A percentile compares a stretch with the other conserved stretches of the same genome.
Conservation (phyloP, 2,797 vertebrate species). For the Hephaestus fuliginosus region DNA sequence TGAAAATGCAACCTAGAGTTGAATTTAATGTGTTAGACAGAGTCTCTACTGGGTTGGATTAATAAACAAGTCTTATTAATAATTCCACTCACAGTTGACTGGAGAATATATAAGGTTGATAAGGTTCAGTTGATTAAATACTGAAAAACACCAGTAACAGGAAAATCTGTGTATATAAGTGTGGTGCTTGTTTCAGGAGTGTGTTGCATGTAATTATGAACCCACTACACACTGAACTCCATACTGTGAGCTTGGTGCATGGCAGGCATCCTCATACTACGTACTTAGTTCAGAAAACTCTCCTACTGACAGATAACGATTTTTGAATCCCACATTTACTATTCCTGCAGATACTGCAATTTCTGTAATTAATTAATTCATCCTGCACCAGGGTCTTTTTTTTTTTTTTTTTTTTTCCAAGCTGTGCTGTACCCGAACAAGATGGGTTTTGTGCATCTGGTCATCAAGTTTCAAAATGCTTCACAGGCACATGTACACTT, state of each 20-base stretch:
- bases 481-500: not conserved
- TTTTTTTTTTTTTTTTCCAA: not conserved
- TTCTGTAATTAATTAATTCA: not conserved
- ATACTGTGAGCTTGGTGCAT: not conserved
- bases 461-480: not conserved
- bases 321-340: slow-evolving; percentile 1
- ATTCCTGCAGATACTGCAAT: not conserved
- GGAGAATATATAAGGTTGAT: not conserved
- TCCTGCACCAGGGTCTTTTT: not conserved
- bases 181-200: not conserved
- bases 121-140: not conserved
- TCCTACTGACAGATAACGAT: not conserved
- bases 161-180: not conserved
- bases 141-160: not conserved
- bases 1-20: not conserved
- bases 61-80: not conserved
- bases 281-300: not conserved
- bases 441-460: not conserved
- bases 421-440: not conserved
- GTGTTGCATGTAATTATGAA: not conserved
- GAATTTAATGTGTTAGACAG: not conserved
- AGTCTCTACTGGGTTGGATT: not conserved
- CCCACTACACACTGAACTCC: too few species aligned
- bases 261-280: not conserved
- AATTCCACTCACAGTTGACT: not conserved